Conservation (phyloP, 1,140 invertebrate genomes). For the Riptortus pedestris region DNA sequence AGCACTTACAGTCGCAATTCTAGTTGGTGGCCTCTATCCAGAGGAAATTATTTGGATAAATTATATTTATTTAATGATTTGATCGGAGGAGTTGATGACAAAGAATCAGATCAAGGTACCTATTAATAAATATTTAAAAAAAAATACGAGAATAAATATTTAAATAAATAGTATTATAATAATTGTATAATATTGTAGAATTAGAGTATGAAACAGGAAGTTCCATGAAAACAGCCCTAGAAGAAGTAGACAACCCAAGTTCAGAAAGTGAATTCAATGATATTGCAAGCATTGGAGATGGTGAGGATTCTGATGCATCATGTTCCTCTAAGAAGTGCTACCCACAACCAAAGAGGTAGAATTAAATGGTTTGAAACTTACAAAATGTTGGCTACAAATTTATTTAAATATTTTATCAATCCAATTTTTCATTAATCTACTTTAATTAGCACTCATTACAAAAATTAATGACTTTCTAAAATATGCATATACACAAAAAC, state of each 20-base stretch:
- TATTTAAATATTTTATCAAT: too few species aligned
- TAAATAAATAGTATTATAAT: too few species aligned
- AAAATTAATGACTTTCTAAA: too few species aligned
- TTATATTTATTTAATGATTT: constrained; percentile 8
- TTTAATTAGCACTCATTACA: too few species aligned
- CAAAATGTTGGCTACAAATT: background rate
- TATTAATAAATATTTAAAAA: too few species aligned
- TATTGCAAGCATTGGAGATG: constrained; percentile 21
- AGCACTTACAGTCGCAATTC: background rate
- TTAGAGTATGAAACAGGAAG: constrained; percentile 14
- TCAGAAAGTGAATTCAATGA: constrained; percentile 19
- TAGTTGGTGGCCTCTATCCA: background rate
- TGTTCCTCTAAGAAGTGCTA: constrained; percentile 3
- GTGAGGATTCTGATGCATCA: constrained; percentile 19
- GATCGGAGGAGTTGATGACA: background rate
- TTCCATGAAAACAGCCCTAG: background rate
- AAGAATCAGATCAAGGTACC: constrained; percentile 1
- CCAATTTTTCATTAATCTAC: too few species aligned
- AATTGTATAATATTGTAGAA: too few species aligned
- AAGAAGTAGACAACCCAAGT: background rate
- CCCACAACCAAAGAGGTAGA: constrained; percentile 13
- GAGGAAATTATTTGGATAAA: constrained; percentile 1
- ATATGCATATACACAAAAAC: too few species aligned
- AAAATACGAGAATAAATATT: too few species aligned
- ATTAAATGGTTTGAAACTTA: too few species aligned